Conservation (phyloP, 1,140 invertebrate genomes). For the Stratiolaelaps scimitus region DNA sequence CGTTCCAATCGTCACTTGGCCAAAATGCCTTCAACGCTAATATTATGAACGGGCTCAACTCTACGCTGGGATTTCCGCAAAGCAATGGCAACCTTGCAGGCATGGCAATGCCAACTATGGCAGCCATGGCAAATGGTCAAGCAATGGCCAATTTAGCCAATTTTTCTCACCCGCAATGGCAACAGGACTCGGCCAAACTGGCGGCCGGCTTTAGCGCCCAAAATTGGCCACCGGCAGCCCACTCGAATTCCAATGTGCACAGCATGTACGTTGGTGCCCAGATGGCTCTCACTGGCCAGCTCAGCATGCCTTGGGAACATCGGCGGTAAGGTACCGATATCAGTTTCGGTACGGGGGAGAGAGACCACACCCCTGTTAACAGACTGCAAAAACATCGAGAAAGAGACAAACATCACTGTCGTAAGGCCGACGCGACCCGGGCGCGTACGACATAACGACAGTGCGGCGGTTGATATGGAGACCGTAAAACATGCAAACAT, state of each 20-base stretch:
- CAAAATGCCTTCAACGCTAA: slow-evolving; percentile 24
- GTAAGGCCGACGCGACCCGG: not conserved
- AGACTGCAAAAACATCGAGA: not conserved
- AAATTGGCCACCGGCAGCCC: slow-evolving; percentile 25
- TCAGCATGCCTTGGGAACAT: slow-evolving; percentile 22
- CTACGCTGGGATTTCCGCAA: slow-evolving; percentile 9
- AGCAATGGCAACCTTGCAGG: slow-evolving; percentile 19
- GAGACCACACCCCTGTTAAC: too few species aligned
- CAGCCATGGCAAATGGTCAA: slow-evolving; percentile 19
- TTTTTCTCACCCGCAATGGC: slow-evolving; percentile 21
- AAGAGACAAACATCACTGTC: not conserved
- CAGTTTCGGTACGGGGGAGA: too few species aligned
- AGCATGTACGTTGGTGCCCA: slow-evolving; percentile 17
- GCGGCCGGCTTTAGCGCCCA: slow-evolving; percentile 15
- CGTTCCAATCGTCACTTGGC: slow-evolving; percentile 20
- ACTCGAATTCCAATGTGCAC: slow-evolving; percentile 26
- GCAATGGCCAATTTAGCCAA: slow-evolving; percentile 26
- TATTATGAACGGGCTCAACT: slow-evolving; percentile 25
- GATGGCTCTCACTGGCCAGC: slow-evolving; percentile 20
- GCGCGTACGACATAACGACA: not conserved
- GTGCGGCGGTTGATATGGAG: not conserved
- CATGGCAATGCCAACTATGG: slow-evolving; percentile 9
- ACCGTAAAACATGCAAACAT: not conserved
- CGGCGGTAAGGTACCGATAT: not conserved
- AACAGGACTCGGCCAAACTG: slow-evolving; percentile 19